phyloP scores from a whole-genome alignment of 2,797 vertebrate species.

The Pterois miles region DNA sequence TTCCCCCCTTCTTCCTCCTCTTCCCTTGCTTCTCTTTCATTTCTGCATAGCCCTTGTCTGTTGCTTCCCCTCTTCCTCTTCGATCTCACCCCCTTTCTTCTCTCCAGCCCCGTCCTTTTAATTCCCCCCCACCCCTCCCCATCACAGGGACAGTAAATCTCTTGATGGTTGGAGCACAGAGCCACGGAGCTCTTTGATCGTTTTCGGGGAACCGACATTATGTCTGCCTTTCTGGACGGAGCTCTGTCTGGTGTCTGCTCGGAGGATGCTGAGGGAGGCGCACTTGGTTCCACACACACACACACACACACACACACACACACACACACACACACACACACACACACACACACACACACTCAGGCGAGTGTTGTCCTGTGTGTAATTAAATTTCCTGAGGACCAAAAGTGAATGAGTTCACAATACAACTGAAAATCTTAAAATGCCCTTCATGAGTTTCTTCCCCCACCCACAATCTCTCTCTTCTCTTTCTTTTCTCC shows the following conservation, averaged over 20 bases:
- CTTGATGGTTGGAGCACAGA: slow-evolving; percentile 69
- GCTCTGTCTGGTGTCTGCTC: slow-evolving; percentile 61
- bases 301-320: slow-evolving; percentile 21
- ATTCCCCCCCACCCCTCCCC: slow-evolving; percentile 63
- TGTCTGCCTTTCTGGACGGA: slow-evolving; percentile 66
- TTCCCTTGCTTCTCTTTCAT: slow-evolving; percentile 61
- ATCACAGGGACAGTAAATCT: slow-evolving; percentile 78
- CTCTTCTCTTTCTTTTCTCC: slow-evolving; percentile 15
- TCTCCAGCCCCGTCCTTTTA: slow-evolving; percentile 59
- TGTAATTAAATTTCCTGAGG: slow-evolving; percentile 54
- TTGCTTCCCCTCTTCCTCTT: slow-evolving; percentile 60
- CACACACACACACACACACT: slow-evolving; percentile 1
- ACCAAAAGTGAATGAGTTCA: slow-evolving; percentile 33
- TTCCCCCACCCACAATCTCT: not conserved
- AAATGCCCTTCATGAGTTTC: slow-evolving; percentile 39
- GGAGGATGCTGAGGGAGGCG: slow-evolving; percentile 42
- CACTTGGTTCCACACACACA: slow-evolving; percentile 17
- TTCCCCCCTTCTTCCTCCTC: slow-evolving; percentile 38
- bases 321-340: slow-evolving; percentile 16
- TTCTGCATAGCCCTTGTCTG: slow-evolving; percentile 59
- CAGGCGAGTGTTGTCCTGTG: slow-evolving; percentile 26
- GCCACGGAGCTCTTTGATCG: slow-evolving; percentile 75
- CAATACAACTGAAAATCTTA: slow-evolving; percentile 46
- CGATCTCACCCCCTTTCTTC: slow-evolving; percentile 63
- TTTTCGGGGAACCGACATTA: slow-evolving; percentile 59